Conservation (phyloP, 2,113 vertebrate species). For the Rhabdomys dilectus region DNA sequence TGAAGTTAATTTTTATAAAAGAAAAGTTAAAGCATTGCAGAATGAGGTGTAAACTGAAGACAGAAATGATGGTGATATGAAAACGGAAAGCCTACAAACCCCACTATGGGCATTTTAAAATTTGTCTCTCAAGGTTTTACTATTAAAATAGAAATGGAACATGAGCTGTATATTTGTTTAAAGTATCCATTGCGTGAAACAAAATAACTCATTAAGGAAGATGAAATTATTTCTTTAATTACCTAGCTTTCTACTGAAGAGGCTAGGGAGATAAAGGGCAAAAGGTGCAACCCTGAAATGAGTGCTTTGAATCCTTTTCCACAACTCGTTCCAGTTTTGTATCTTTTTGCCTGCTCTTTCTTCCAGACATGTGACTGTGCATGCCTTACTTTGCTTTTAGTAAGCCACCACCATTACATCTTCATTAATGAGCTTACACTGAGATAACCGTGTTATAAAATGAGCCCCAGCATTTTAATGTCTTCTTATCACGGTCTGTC, state of each 20-base stretch:
- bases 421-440: background rate
- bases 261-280: rapidly evolving
- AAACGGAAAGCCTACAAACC: background rate
- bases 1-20: background rate
- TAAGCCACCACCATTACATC: background rate
- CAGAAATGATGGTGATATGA: background rate
- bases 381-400: background rate
- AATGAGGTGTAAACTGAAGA: background rate
- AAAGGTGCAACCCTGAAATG: background rate
- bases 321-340: too few relatives aligned
- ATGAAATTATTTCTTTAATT: background rate
- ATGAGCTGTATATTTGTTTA: background rate
- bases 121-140: background rate
- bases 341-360: too few relatives aligned
- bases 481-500: background rate
- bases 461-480: too few relatives aligned
- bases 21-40: background rate
- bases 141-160: background rate
- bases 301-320: rapidly evolving
- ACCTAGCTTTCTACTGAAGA: background rate
- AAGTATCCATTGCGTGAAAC: background rate
- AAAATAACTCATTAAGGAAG: background rate
- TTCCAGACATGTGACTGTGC: background rate
- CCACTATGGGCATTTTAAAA: background rate
- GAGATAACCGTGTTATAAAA: background rate